Conservation (phyloP, 2,113 vertebrate species). For the Bos indicus region DNA sequence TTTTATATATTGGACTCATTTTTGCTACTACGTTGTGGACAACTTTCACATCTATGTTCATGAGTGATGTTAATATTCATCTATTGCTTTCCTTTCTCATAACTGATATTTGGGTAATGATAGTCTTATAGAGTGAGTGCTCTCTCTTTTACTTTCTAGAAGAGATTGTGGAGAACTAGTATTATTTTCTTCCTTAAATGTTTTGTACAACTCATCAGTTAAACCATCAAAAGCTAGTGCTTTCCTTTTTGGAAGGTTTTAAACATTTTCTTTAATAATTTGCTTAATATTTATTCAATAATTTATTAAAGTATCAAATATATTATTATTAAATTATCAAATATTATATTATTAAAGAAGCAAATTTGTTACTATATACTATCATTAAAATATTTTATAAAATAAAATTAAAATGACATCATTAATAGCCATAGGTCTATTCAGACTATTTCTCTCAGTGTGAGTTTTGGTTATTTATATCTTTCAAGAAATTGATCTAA, state of each 20-base stretch:
- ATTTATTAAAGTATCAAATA: background rate
- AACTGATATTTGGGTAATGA: background rate
- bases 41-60: background rate
- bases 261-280: background rate
- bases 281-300: background rate
- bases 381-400: background rate
- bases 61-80: background rate
- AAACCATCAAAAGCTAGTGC: background rate
- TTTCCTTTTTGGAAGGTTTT: background rate
- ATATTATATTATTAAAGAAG: background rate
- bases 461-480: background rate
- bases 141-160: background rate
- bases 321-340: background rate
- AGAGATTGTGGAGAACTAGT: background rate
- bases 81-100: background rate
- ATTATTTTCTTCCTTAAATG: background rate
- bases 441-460: background rate
- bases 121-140: background rate
- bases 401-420: background rate
- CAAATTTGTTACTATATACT: background rate
- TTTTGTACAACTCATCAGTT: background rate
- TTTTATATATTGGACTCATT: background rate
- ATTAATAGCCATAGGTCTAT: background rate
- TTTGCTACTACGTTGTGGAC: background rate
- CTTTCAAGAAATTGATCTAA: background rate